Evolutionary conservation across 2,113 vertebrate species (phyloP), one percentile per base, ranked within the genome.

Genomic region (Campylorhamphus procurvoides): DNA sequence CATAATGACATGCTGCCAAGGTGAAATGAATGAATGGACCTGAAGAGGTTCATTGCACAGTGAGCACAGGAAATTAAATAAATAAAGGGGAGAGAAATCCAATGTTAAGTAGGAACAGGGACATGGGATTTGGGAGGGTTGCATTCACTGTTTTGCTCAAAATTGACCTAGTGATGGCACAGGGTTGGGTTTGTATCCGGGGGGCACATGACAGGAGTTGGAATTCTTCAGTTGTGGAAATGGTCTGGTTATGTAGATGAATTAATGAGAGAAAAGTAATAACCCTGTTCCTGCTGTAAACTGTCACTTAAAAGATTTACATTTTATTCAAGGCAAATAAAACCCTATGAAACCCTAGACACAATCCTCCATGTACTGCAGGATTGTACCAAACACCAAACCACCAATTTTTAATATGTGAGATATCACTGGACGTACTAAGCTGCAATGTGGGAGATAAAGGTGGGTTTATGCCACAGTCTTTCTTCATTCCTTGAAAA

Each of bases 1-100:
- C 9, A 0, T 69, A 90, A 93, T 94, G 93, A 97, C 94, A 89
- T 59, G 68, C 42, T 89, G 87, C 78, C 93, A 94, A 91, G 84
- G 78, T 86, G 85, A 94, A 96, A 95, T 73, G 78, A 93, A 83
- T 93, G 56, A 94, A 94, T 49, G 75, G 92, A 91, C 75, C 50
- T 74, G 39, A 55, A 72, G 71, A 87, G 56, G 18, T 46, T 46
- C 68, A 46, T 9, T 50, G 53, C 12, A 35, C n/a, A 35, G 19
- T 35, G 52, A 58, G 56, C 27, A 67, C 27, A 49, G 86, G 69
- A 94, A 93, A 90, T 81, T 2, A 94, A 94, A 92, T 67, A 86
- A 94, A 94, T 35, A 88, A 91, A 84, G 22, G 40, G 4, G 18
- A 62, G 22, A 72, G 29, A 60, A n/a, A 75, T 46, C 11, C 49